These are phyloP conservation scores for Saccostrea glomerata DNA, from an alignment of 1,140 invertebrate genomes.

Conservation along the genomic window DNA sequence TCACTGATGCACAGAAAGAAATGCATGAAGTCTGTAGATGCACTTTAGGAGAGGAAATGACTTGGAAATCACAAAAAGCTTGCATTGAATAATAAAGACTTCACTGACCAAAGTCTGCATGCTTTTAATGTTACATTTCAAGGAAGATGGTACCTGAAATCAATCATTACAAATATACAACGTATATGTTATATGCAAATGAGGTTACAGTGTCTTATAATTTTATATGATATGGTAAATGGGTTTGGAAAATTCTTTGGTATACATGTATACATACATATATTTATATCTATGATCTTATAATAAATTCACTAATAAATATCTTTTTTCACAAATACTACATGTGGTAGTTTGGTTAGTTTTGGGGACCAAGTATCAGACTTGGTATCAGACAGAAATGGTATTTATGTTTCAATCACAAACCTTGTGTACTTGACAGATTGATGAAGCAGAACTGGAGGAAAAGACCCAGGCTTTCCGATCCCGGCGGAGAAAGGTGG, in stretches of 20 bases:
- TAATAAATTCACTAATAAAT: background rate
- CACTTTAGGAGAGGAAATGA: background rate
- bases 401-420: no score
- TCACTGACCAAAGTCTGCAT: background rate
- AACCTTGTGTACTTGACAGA: background rate
- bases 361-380: no score
- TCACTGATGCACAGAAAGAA: background rate
- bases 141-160: background rate
- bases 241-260: background rate
- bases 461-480: slow-evolving; percentile 25
- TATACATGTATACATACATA: background rate
- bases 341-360: no score
- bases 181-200: background rate
- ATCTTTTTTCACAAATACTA: no score
- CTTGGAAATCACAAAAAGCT: background rate
- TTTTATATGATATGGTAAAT: background rate
- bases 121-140: background rate
- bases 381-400: no score
- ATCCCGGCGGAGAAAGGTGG: slow-evolving; percentile 11
- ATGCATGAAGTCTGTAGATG: background rate
- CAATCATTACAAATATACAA: background rate
- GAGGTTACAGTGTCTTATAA: background rate
- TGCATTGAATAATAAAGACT: background rate
- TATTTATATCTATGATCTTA: background rate
- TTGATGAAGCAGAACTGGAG: slow-evolving; percentile 37